Evolutionary conservation across 2,888 invertebrate species (phyloP).

Genomic region (Coenonympha arcania): DNA sequence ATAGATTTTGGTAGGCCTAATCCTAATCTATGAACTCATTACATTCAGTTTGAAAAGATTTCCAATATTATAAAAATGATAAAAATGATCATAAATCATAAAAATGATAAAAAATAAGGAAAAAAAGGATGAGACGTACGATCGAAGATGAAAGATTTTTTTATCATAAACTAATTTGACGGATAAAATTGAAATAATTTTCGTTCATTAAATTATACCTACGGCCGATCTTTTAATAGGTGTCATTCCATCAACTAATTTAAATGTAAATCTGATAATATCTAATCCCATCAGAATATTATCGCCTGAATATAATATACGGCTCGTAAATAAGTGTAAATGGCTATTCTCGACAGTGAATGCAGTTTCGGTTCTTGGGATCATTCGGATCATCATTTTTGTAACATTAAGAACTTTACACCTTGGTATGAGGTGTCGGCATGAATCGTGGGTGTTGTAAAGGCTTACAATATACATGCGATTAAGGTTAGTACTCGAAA

Average conservation of each 20-base stretch:
- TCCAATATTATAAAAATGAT: too few relatives aligned
- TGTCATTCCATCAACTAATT: conserved; percentile 44
- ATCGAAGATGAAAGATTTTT: not conserved
- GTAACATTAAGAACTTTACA: conserved; percentile 42
- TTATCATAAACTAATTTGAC: not conserved
- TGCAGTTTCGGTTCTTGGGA: conserved; percentile 33
- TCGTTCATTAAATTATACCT: conserved; percentile 24
- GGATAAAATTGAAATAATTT: conserved; percentile 7
- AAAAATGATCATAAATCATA: too few relatives aligned
- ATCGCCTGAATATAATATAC: conserved; percentile 21
- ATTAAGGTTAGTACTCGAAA: not conserved
- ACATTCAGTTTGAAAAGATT: too few relatives aligned
- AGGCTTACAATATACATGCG: not conserved
- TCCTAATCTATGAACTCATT: too few relatives aligned
- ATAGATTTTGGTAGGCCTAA: too few relatives aligned
- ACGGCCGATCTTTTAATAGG: conserved; percentile 16
- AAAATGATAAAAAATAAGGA: too few relatives aligned
- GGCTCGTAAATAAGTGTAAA: conserved; percentile 36
- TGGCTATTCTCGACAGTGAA: conserved; percentile 40
- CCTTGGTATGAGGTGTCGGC: conserved; percentile 27
- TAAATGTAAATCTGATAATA: conserved; percentile 54
- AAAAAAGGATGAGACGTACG: too few relatives aligned
- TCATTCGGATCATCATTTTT: conserved; percentile 32
- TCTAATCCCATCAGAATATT: conserved; percentile 48
- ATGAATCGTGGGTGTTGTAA: conserved; percentile 8